Evolutionary conservation across 2,888 invertebrate species (phyloP).

Genomic region (Leptinotarsa rubiginosa): DNA sequence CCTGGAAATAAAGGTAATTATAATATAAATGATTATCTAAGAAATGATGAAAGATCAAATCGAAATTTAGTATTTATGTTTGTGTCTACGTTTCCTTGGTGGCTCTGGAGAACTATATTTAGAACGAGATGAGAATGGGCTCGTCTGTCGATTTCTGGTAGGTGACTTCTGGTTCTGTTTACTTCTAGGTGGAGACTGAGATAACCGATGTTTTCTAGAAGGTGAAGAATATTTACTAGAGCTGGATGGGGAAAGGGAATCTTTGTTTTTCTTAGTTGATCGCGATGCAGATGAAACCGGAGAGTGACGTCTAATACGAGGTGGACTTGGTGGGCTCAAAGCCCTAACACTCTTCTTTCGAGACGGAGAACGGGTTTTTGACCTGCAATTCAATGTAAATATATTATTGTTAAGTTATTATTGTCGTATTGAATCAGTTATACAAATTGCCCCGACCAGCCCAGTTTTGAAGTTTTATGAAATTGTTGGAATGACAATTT

Average conservation of each 20-base stretch:
- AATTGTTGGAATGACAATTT: too few species aligned
- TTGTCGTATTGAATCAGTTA: too few species aligned
- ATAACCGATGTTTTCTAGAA: conserved; percentile 53
- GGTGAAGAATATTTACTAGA: conserved; percentile 63
- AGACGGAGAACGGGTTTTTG: conserved; percentile 64
- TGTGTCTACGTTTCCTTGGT: conserved; percentile 69
- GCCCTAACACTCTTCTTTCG: conserved; percentile 61
- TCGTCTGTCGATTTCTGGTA: conserved; percentile 54
- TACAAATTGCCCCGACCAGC: too few species aligned
- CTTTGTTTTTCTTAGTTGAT: conserved; percentile 58
- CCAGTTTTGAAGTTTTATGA: too few species aligned
- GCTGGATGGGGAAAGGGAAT: conserved; percentile 61
- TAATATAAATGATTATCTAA: too few species aligned
- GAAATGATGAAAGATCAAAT: conserved; percentile 4
- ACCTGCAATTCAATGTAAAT: conserved; percentile 57
- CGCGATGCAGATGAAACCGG: conserved; percentile 59
- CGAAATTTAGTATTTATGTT: conserved; percentile 67
- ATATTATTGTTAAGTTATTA: too few species aligned
- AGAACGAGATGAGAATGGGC: conserved; percentile 58
- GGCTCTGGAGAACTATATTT: conserved; percentile 65
- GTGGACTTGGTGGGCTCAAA: conserved; percentile 63
- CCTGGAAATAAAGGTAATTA: too few species aligned
- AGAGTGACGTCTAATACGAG: conserved; percentile 63
- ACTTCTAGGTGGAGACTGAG: conserved; percentile 61
- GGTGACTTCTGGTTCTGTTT: conserved; percentile 61